Evolutionary conservation across 2,797 vertebrate genomes (phyloP), one percentile per base, ranked within the genome.

Genomic region (Thaleichthys pacificus): DNA sequence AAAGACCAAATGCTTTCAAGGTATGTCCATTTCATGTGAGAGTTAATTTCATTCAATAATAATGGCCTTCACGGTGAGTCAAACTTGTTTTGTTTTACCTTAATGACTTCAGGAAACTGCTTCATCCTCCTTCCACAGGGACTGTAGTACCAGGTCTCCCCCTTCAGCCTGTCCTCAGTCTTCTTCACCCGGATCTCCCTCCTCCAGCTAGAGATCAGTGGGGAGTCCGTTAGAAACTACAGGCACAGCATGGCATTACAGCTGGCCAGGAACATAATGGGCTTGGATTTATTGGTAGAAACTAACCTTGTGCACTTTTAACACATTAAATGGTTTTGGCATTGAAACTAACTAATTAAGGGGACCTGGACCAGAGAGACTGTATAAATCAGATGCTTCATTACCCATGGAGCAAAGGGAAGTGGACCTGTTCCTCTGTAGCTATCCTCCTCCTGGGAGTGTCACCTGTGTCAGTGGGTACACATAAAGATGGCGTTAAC

Each of bases 81-180:
- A 2, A 11, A 12, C 8, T 12, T 42, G 17, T 47, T 42, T 56
- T n/a, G 15, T 19, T 22, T 68, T 87, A 99, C 97, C 96, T 99
- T 99, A 77, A 98, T 94, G 79, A 98, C 96, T 91, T 99, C 97
- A 0, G 97, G 97, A 82, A 98, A 98, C 76, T 99, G 97, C 82
- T 98, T 98, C 96, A 98, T 97, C 84, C 97, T 94, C 83, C 97
- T 95, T 57, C 97, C 97, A 75, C 97, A 99, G 7, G 97, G 97
- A 3, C 95, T 95, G 24, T 98, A 99, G 92, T 98, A 98, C 96
- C 96, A 98, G 0, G 97, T 99, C 88, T 99, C 97, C 0, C 97
- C 97, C 82, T 97, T 97, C 94, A 98, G 95, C 15, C 97, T 94
- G 81, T 94, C 93, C 76, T 95, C 96, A 21, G 92, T 87, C 82